Evolutionary conservation across 2,797 vertebrate species (phyloP).

Genomic region (Acipenser oxyrinchus): DNA sequence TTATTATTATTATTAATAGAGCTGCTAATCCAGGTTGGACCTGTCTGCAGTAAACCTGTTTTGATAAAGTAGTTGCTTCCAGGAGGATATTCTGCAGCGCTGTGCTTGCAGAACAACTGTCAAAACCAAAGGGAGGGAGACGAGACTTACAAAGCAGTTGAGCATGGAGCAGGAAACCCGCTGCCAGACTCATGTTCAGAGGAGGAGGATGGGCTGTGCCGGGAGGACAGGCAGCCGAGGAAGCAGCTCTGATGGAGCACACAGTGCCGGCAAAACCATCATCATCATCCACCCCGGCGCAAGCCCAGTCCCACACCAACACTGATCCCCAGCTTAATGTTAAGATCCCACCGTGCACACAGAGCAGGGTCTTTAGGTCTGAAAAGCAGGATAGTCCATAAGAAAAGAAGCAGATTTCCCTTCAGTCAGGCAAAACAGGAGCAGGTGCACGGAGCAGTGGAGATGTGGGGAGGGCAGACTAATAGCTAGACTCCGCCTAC

Average conservation of each 20-base stretch:
- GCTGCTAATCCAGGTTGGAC: too few relatives aligned
- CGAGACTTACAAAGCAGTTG: slow-evolving; percentile 94
- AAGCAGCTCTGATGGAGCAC: slow-evolving; percentile 43
- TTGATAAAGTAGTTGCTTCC: too few relatives aligned
- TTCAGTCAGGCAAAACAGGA: neutral
- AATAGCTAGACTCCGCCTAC: slow-evolving; percentile 59
- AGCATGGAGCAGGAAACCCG: slow-evolving; percentile 96
- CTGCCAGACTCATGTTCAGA: slow-evolving; percentile 86
- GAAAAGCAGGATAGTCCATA: slow-evolving; percentile 32
- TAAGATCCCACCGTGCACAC: slow-evolving; percentile 2
- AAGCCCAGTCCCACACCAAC: slow-evolving; percentile 2
- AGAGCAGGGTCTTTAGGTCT: slow-evolving; percentile 14
- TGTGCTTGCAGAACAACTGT: too few relatives aligned
- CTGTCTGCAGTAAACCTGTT: too few relatives aligned
- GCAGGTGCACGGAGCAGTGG: slow-evolving; percentile 9
- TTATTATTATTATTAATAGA: too few relatives aligned
- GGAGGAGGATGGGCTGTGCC: slow-evolving; percentile 52
- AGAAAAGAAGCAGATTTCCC: neutral
- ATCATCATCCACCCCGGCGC: slow-evolving; percentile 42
- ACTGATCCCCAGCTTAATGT: slow-evolving; percentile 12
- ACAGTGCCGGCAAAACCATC: slow-evolving; percentile 51
- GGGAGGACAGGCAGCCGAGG: slow-evolving; percentile 48
- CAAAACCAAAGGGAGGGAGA: too few relatives aligned
- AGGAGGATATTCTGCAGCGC: too few relatives aligned
- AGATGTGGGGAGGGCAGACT: slow-evolving; percentile 38